Conservation (phyloP, 2,113 vertebrate genomes). For the Neoarius graeffei region DNA sequence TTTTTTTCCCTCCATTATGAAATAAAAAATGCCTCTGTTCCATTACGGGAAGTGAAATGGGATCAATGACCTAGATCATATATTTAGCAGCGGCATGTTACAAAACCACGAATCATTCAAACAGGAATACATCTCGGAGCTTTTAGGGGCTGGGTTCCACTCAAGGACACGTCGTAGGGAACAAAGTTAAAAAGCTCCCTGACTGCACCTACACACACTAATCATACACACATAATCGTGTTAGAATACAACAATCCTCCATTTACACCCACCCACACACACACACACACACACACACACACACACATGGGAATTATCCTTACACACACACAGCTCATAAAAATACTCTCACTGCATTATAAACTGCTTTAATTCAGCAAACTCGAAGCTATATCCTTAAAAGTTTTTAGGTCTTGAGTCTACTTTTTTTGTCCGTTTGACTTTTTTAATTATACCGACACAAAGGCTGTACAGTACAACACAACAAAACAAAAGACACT, state of each 20-base stretch:
- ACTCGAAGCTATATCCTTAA: not conserved
- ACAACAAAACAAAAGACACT: too few relatives aligned
- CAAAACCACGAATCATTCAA: conserved; percentile 25
- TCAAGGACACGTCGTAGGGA: conserved; percentile 17
- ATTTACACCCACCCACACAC: not conserved
- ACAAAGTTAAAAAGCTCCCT: conserved; percentile 48
- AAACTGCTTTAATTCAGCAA: not conserved
- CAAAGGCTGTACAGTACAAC: too few relatives aligned
- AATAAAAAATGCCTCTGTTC: conserved; percentile 45
- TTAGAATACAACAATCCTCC: conserved; percentile 16
- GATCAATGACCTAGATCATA: conserved; percentile 67
- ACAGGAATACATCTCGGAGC: conserved; percentile 19
- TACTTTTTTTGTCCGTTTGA: not conserved
- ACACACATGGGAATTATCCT: not conserved
- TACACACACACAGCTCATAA: not conserved
- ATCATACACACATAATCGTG: conserved; percentile 25
- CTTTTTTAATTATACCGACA: not conserved
- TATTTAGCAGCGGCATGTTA: conserved; percentile 61
- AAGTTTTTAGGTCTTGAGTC: not conserved
- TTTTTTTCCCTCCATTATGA: conserved; percentile 63
- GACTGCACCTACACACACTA: conserved; percentile 41
- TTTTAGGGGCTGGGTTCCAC: conserved; percentile 10
- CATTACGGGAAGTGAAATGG: conserved; percentile 63
- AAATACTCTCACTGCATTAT: not conserved
- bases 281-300: not conserved